Evolutionary conservation across 1,140 invertebrate species (phyloP), one percentile per base, ranked within the genome.

Genomic region (Pogonognathellus flavescens): DNA sequence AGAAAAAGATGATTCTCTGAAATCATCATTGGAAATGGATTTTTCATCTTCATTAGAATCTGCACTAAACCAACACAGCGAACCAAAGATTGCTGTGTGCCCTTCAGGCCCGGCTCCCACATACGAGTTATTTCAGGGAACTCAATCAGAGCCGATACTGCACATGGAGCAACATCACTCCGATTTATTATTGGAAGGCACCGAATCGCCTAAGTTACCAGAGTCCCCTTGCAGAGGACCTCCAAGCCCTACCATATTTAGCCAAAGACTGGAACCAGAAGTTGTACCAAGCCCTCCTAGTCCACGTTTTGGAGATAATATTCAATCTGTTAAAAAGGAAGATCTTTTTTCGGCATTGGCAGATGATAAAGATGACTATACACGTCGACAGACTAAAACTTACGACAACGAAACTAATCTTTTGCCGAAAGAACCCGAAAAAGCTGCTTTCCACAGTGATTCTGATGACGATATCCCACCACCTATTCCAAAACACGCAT

Each of bases 401-500:
- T 85, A 81, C 20, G 84, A 85, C 10, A 81, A 80, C 49, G 57
- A 85, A 59, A 22, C 50, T 9, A 55, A 10, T n/a, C 55, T 62
- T 60, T 59, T 62, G 16, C n/a, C 57, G 16, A 20, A 20, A 49
- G 57, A 41, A 5, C 8, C 8, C 7, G 22, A 18, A 41, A 49
- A 49, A 60, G 16, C 6, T 4, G 81, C 3, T 62, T 50, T 11
- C 20, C 18, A 60, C 9, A 14, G 18, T 83, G 22, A 62, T 53
- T 53, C 20, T 18, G 62, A 76, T 59, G 86, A 83, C 18, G 86
- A 84, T n/a, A 59, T 84, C 49, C 84, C 87, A 8, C 87, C 85
- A 20, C 84, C 84, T 13, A 57, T 87, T 18, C 84, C 87, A 13
- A 87, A 83, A 60, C 85, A 87, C 57, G 72, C 84, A 41, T 85